Evolutionary conservation across 2,797 vertebrate species (phyloP), one percentile per base, ranked within the genome.

Genomic region (Buphagus erythrorhynchus): DNA sequence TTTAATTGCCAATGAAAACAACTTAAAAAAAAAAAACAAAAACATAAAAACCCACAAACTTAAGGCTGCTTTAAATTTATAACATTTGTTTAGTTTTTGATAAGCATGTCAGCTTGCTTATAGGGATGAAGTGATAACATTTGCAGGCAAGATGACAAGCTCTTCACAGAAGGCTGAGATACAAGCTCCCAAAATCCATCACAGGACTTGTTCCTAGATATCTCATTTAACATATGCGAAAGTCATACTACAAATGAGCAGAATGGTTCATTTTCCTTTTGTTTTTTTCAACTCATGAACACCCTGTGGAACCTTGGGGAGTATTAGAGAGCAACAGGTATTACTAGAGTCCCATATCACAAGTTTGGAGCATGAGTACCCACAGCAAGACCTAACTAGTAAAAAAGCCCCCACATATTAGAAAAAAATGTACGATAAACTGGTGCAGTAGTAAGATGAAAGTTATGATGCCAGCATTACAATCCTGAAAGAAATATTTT

Each of bases 21-120:
- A 77, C 12, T 13, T 46, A 0, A 7, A 57, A 0, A 13, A 55
- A 62, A 67, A 49, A 18, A 28, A 28, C 8, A 16, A 40, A 40
- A 16, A 16, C 15, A n/a, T n/a, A 40, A 40, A 40, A 40, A 14
- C 12, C 11, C 40, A 40, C 1, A 22, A 12, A 59, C 48, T 68
- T 74, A 86, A 82, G 31, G 35, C 52, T 72, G 15, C 15, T 84
- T 13, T 72, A 91, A 73, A 57, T 48, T 76, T 83, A 52, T 20
- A 85, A 58, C 9, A 61, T 66, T 95, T 91, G 25, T 73, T 92
- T 36, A 77, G 74, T 91, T 94, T 89, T 74, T 48, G 36, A 91
- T 43, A 85, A 65, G 55, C 14, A 17, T 26, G 17, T 6, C 68
- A 86, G 51, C 69, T 92, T 93, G 33, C 40, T 78, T 84, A 55